Evolutionary conservation across 2,797 vertebrate genomes (phyloP).

Genomic region (Diplodus sargus): DNA sequence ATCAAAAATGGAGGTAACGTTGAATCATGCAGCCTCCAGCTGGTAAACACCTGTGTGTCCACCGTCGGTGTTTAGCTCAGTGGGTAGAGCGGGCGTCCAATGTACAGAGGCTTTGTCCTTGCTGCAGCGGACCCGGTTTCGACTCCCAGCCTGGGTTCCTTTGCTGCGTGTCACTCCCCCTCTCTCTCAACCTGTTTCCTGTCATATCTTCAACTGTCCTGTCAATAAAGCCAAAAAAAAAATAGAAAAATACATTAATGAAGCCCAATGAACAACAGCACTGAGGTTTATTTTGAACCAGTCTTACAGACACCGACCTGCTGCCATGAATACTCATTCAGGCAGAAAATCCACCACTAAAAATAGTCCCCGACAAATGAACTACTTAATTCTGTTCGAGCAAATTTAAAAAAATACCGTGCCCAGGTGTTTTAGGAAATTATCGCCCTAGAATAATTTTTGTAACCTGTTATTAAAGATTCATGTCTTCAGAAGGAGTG

Average conservation of each 20-base stretch:
- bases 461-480: not conserved
- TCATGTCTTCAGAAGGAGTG: not conserved
- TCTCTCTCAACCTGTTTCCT: too few relatives aligned
- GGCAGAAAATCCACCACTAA: not conserved
- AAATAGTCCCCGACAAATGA: not conserved
- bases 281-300: not conserved
- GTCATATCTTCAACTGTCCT: too few relatives aligned
- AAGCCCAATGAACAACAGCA: not conserved
- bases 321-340: not conserved
- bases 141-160: too few relatives aligned
- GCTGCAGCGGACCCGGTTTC: too few relatives aligned
- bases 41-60: not conserved
- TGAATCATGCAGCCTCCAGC: not conserved
- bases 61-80: too few relatives aligned
- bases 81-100: too few relatives aligned
- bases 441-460: not conserved
- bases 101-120: too few relatives aligned
- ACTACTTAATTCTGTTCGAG: constrained; percentile 10
- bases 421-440: not conserved
- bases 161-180: too few relatives aligned
- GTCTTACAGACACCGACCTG: not conserved
- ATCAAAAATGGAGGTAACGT: too few relatives aligned
- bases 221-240: too few relatives aligned
- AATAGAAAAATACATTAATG: not conserved
- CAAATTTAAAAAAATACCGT: not conserved